Evolutionary conservation across 1,140 invertebrate genomes (phyloP).

Genomic region (Mamestra configurata): DNA sequence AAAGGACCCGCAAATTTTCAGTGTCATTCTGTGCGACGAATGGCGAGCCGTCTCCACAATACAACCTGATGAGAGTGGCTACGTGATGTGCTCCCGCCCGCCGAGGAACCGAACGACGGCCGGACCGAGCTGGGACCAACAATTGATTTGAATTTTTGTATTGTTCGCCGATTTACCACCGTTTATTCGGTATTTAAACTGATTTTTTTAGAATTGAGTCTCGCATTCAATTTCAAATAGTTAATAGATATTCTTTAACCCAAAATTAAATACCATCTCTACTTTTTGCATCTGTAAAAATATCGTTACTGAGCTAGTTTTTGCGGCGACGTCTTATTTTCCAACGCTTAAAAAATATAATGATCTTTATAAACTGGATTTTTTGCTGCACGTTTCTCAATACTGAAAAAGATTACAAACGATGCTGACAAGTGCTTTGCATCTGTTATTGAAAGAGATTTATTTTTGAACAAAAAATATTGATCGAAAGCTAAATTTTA

Average conservation of each 20-base stretch:
- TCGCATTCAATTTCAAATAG: not conserved
- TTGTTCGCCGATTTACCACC: not conserved
- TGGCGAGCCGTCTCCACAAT: conserved; percentile 35
- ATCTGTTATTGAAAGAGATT: too few species aligned
- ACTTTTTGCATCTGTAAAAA: too few species aligned
- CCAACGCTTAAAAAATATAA: too few species aligned
- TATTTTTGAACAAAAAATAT: too few species aligned
- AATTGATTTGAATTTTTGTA: conserved; percentile 22
- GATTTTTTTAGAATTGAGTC: not conserved
- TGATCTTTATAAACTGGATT: too few species aligned
- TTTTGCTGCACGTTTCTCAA: too few species aligned
- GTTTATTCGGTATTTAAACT: not conserved
- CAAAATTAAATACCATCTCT: too few species aligned
- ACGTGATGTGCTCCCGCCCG: conserved; percentile 40
- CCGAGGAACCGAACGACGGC: not conserved
- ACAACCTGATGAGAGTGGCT: conserved; percentile 5
- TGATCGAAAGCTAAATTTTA: too few species aligned
- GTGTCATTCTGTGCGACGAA: conserved; percentile 49
- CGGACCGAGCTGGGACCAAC: not conserved
- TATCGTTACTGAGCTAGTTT: too few species aligned
- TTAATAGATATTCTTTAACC: not conserved
- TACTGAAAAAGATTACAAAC: too few species aligned
- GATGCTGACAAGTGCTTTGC: too few species aligned
- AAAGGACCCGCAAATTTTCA: conserved; percentile 26
- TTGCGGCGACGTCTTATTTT: too few species aligned